Percentiles rank a stretch among this genome's conserved stretches.
Conservation (phyloP, 53 echinoderm and acorn worm species). For the Astropecten irregularis region DNA sequence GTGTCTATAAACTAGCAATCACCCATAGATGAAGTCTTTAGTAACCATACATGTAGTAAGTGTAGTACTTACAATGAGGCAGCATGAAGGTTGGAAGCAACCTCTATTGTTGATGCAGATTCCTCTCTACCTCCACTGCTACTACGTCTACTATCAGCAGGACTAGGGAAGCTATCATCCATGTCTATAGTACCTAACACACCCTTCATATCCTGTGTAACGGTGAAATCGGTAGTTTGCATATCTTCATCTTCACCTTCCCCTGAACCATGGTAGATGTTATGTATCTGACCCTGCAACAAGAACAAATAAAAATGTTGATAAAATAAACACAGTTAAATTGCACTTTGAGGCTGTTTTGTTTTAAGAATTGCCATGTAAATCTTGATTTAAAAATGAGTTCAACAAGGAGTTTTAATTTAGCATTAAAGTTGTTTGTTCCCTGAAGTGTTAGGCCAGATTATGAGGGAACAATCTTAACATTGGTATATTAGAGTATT, state of each 20-base stretch:
- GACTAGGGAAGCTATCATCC: conserved; percentile 72
- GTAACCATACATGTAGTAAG: too few relatives aligned
- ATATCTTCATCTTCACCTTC: conserved; percentile 62
- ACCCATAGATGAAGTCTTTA: too few relatives aligned
- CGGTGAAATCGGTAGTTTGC: conserved; percentile 73
- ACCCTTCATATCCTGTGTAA: conserved; percentile 79
- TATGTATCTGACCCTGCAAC: conserved; percentile 74
- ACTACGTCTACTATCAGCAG: conserved; percentile 62
- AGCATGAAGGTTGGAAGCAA: conserved; percentile 73
- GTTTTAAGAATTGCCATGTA: too few relatives aligned
- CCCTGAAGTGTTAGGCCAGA: too few relatives aligned
- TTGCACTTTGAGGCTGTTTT: too few relatives aligned
- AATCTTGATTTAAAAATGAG: too few relatives aligned
- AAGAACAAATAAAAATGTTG: too few relatives aligned
- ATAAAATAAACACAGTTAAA: background rate
- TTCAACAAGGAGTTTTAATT: too few relatives aligned
- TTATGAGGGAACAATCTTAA: too few relatives aligned
- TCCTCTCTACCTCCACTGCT: conserved; percentile 59
- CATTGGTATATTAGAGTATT: too few relatives aligned
- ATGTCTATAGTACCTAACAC: conserved; percentile 27
- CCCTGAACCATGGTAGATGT: conserved; percentile 58
- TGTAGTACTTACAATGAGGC: conserved; percentile 99
- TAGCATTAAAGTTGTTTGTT: too few relatives aligned
- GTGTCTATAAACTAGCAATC: too few relatives aligned
- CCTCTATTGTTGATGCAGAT: conserved; percentile 48